Base-by-base conservation (phyloP, 2,888 invertebrate species). In the Pteria penguin region DNA sequence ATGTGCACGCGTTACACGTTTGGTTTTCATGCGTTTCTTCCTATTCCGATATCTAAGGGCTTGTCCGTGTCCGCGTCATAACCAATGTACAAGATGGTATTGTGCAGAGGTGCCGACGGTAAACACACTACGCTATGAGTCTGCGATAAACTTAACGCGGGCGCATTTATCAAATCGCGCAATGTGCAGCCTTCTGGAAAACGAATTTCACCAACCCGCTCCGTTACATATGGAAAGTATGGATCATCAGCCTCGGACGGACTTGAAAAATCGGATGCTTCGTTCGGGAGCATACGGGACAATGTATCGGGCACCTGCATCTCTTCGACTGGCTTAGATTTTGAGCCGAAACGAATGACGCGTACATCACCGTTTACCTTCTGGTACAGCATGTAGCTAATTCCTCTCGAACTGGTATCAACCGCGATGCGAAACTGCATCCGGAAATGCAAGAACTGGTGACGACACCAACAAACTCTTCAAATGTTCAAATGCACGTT, bases 261-360 rank as follows among this genome's bases (percentile, higher is more conserved):
- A 45, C 45, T 45, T 45, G 45, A 45, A 45, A 45, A 45, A 45
- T 45, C 45, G 8, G 18, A 45, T 45, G n/a, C n/a, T 14, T 57
- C 33, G 33, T 55, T 8, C 14, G 45, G 45, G 8, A 45, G 8
- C 14, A 11, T 45, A 11, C 45, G 45, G 14, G 45, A 45, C 14
- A 72, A 45, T 26, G 72, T 60, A 32, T 66, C 72, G 24, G 66
- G 45, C 5, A 72, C 58, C 24, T 58, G 58, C 66, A 72, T 72
- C 26, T 72, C 55, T 24, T 18, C 27, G 22, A 71, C 73, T 18
- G 73, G 63, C 45, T 78, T 80, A 54, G 55, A 31, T 29, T 65
- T 65, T 65, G 65, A 72, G 24, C 65, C 72, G 58, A 72, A 72
- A 14, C 71, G 31, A 5, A 78, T 63, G 2, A 78, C 74, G 27